Base-by-base conservation (phyloP, 2,113 vertebrate species). In the Stercorarius parasiticus region DNA sequence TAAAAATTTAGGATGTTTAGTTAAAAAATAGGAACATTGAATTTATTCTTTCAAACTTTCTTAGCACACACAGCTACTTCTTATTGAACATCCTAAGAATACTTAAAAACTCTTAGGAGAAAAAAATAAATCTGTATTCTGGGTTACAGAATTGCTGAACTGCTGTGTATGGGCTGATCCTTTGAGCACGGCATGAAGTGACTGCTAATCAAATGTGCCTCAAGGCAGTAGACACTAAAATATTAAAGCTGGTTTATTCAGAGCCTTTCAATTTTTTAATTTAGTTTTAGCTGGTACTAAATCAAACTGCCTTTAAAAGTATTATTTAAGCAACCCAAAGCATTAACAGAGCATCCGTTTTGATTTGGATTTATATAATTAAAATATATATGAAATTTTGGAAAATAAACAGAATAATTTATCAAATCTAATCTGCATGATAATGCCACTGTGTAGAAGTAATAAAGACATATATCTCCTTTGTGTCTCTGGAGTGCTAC, bases 171-270 rank as follows among this genome's bases (percentile, higher is more conserved):
- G 42, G 49, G 61, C 80, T 95, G 90, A 84, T 96, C 83, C 92
- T 94, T 94, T 80, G 94, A 83, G 36, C n/a, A 29, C 26, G 91
- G 42, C 77, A 83, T 84, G 81, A 90, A 92, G 42, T 18, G 78
- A 84, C 49, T 92, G 71, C 45, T 94, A 92, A 97, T 96, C 83
- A 95, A 96, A 91, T 70, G 38, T 93, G 71, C 76, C 89, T 86
- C 53, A 82, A 93, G 80, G 32, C 84, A 95, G 78, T 49, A 91
- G 62, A 95, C 55, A 72, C 38, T 76, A 64, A 82, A 93, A 93
- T 92, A 97, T 82, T 80, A 96, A 72, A 80, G 34, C 30, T 80
- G 67, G 42, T 40, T 93, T 96, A 90, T 86, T 90, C 88, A 86
- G 18, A 19, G 38, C 70, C 10, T 82, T 77, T 92, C 74, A 25